Evolutionary conservation across 2,888 invertebrate genomes (phyloP), one percentile per base, ranked within the genome.

Genomic region (Liodrosophila aerea): DNA sequence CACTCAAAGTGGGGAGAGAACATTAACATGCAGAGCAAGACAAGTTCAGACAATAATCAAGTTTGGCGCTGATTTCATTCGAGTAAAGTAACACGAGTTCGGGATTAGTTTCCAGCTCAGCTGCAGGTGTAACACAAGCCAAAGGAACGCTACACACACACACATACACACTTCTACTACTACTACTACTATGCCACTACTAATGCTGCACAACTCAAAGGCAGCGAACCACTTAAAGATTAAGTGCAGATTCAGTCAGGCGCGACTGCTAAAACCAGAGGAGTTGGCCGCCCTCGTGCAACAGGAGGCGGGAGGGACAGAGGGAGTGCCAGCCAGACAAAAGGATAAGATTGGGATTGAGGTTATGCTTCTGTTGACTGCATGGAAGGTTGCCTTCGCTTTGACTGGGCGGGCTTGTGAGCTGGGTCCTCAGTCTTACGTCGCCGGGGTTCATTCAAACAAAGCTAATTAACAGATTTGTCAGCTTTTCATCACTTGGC

Each of bases 401-500:
- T n/a, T n/a, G n/a, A n/a, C n/a, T n/a, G n/a, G n/a, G n/a, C n/a
- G 33, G 18, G 1, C 12, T 40, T 12, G 37, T 16, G 31, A 16
- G 7, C 7, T 47, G 29, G 15, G n/a, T n/a, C 9, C 27, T 12
- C 50, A 8, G 41, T 40, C 39, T 27, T 50, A 37, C 9, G 15
- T 39, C 30, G 34, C 43, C 13, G 51, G 73, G 65, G 72, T 64
- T 85, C 71, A 73, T 64, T 80, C 82, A 76, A 77, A 86, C 73
- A 82, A 76, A 77, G 85, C 85, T 85, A 87, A 85, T 85, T 85
- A 85, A 85, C 85, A 80, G 85, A 82, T 77, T 87, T 82, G 86
- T 87, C 85, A 80, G 83, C 87, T 77, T 73, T 87, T 82, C 73
- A 76, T 80, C 78, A 80, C 78, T 78, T 69, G 69, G 58, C 61